Percentiles rank a stretch among this genome's conserved stretches.
These are phyloP conservation scores for Sesamia inferens DNA, from an alignment of 2,888 invertebrate genomes.

Conservation along the genomic window DNA sequence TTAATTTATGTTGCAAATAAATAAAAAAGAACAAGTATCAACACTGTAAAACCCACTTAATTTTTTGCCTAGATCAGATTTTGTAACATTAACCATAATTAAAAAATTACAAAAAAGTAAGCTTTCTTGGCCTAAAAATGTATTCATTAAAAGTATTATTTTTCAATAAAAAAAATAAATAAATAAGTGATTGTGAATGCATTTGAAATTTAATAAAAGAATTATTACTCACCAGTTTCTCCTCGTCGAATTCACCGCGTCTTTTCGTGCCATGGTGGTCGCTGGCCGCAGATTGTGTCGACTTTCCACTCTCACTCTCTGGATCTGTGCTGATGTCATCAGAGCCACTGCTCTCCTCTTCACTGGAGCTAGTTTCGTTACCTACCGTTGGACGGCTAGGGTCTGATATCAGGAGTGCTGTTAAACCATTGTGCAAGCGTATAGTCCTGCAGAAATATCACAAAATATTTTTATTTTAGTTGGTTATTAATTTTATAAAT, in stretches of 20 bases:
- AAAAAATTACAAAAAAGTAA: not conserved
- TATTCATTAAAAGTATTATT: not conserved
- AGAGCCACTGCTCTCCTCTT: constrained; percentile 78
- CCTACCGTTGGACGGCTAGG: constrained; percentile 75
- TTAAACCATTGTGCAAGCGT: constrained; percentile 92
- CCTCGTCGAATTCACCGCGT: constrained; percentile 82
- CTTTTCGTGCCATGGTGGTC: constrained; percentile 79
- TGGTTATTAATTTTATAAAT: constrained; percentile 12
- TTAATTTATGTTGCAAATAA: not conserved
- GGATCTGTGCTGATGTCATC: constrained; percentile 75
- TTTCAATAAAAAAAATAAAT: too few relatives aligned
- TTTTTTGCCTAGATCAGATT: not conserved
- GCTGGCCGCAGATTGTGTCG: constrained; percentile 78
- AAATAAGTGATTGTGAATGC: too few relatives aligned
- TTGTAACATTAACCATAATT: constrained; percentile 18
- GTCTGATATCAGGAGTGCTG: constrained; percentile 93
- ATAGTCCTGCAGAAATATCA: constrained; percentile 61
- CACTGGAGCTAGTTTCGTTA: constrained; percentile 76
- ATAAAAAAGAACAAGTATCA: not conserved
- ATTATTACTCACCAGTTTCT: constrained; percentile 82
- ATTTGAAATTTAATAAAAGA: not conserved
- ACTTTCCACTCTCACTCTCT: constrained; percentile 85
- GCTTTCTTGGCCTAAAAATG: not conserved
- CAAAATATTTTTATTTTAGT: constrained; percentile 33
- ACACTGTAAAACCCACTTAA: not conserved